Conservation (phyloP, 1,140 invertebrate genomes). For the Temnothorax curvispinosus region DNA sequence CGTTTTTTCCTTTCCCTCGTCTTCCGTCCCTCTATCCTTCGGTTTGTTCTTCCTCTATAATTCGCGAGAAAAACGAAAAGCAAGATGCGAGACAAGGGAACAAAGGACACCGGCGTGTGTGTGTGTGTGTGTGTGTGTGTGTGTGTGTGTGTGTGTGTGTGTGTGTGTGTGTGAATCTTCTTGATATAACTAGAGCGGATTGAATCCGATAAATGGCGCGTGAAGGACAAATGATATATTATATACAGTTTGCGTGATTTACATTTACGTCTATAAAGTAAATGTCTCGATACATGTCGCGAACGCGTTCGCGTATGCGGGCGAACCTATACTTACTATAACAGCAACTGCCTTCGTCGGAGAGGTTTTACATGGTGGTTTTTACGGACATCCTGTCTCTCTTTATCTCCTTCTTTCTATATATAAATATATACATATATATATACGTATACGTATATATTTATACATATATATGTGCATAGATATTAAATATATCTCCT, state of each 20-base stretch:
- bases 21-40: background rate
- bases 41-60: slow-evolving; percentile 18
- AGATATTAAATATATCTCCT: background rate
- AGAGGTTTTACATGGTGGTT: slow-evolving; percentile 63
- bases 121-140: background rate
- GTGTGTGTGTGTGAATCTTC: background rate
- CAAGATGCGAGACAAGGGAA: slow-evolving; percentile 16
- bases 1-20: slow-evolving; percentile 4
- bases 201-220: slow-evolving; percentile 61
- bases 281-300: slow-evolving; percentile 59
- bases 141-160: background rate
- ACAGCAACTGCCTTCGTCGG: slow-evolving; percentile 69
- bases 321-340: slow-evolving; percentile 20
- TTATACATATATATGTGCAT: no score
- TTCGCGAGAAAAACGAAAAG: slow-evolving; percentile 12
- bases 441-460: no score
- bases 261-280: slow-evolving; percentile 67
- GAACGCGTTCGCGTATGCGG: slow-evolving; percentile 37
- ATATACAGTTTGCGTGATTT: slow-evolving; percentile 76
- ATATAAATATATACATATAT: no score
- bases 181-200: slow-evolving; percentile 47
- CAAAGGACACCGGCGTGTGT: background rate
- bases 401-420: slow-evolving; percentile 13
- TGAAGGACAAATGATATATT: slow-evolving; percentile 76
- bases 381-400: slow-evolving; percentile 76